Conservation (phyloP, 2,888 invertebrate species). For the Ormyrus rosae region DNA sequence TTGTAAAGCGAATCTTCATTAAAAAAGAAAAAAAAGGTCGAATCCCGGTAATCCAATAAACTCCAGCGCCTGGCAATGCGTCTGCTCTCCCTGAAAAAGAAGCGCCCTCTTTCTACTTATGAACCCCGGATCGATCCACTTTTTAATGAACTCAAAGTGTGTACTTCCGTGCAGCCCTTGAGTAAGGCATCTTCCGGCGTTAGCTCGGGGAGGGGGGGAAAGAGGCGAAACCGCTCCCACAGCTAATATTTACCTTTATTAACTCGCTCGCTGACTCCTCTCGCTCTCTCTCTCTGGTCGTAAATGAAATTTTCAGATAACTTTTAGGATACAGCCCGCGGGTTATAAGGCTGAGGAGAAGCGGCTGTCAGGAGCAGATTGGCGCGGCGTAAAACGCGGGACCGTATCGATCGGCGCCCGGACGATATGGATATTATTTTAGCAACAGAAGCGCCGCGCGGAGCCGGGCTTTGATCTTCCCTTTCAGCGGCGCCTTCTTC, state of each 20-base stretch:
- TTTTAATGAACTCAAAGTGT: constrained; percentile 72
- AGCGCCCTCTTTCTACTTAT: constrained; percentile 65
- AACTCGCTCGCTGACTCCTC: constrained; percentile 67
- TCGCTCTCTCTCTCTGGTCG: constrained; percentile 54
- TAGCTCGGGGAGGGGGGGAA: constrained; percentile 31
- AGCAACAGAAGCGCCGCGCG: background rate
- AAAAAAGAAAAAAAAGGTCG: constrained; percentile 17
- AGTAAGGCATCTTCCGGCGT: constrained; percentile 57
- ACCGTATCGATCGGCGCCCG: constrained; percentile 7
- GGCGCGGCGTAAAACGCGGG: constrained; percentile 20
- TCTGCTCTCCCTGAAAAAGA: constrained; percentile 5
- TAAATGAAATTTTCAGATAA: constrained; percentile 76
- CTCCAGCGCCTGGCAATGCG: background rate
- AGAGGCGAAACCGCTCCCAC: constrained; percentile 70
- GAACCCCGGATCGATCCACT: constrained; percentile 63
- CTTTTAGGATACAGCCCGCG: constrained; percentile 69
- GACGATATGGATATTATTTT: constrained; percentile 28
- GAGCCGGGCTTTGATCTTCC: background rate
- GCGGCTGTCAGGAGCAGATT: constrained; percentile 34
- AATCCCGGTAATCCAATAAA: constrained; percentile 36
- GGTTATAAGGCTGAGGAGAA: constrained; percentile 1
- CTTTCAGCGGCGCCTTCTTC: too few relatives aligned
- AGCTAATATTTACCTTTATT: constrained; percentile 76
- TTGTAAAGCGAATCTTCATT: constrained; percentile 14
- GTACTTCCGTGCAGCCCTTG: constrained; percentile 51